Percentiles rank a stretch among this genome's conserved stretches.
Evolutionary conservation across 2,888 invertebrate genomes (phyloP).

Genomic region (Scaptomyza caliginosa): DNA sequence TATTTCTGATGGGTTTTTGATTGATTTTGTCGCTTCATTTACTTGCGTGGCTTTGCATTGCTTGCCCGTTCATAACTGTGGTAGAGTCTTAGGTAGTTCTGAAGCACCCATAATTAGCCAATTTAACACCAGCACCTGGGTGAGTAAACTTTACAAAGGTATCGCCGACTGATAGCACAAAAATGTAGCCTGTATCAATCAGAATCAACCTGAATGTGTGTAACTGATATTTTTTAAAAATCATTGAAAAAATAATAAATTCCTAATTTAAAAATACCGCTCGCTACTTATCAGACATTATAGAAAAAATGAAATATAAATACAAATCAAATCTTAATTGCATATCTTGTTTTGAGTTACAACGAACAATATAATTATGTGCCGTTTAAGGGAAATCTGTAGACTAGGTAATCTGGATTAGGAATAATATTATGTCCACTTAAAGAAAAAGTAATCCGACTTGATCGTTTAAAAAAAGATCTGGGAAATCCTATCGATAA

Average conservation of each 20-base stretch:
- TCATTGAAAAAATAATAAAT: neutral
- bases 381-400: no score
- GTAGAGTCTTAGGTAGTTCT: conserved; percentile 13
- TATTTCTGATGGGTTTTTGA: conserved; percentile 67
- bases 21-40: conserved; percentile 52
- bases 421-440: no score
- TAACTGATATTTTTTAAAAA: conserved; percentile 1
- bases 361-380: neutral
- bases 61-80: conserved; percentile 5
- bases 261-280: conserved; percentile 16
- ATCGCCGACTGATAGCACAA: conserved; percentile 33
- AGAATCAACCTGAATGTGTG: neutral
- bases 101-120: conserved; percentile 40
- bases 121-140: conserved; percentile 21
- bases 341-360: neutral
- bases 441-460: no score
- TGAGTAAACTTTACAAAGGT: conserved; percentile 10
- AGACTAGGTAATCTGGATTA: no score
- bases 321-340: neutral
- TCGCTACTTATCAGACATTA: neutral
- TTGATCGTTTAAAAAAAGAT: no score
- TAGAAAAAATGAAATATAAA: neutral
- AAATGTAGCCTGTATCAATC: conserved; percentile 12
- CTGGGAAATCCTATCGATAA: no score
- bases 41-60: conserved; percentile 20